Evolutionary conservation across 1,140 invertebrate genomes (phyloP).

Genomic region (Nautilus pompilius): DNA sequence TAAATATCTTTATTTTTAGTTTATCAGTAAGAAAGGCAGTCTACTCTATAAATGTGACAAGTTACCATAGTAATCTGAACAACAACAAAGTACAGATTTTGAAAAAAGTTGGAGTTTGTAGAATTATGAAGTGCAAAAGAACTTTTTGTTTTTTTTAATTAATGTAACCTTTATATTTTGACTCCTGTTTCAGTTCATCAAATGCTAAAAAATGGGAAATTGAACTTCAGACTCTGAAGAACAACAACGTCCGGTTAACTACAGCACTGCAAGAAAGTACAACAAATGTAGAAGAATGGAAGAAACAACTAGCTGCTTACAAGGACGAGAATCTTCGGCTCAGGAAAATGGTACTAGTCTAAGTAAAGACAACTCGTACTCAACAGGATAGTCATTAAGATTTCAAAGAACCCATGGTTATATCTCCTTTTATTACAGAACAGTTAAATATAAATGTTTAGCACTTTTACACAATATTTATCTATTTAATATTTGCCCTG

Average conservation of each 20-base stretch:
- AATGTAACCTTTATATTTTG: neutral
- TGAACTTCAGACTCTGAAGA: constrained; percentile 92
- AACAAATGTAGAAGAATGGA: constrained; percentile 98
- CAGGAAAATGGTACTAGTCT: constrained; percentile 64
- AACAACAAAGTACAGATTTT: no score
- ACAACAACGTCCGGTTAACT: constrained; percentile 90
- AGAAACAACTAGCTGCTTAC: constrained; percentile 90
- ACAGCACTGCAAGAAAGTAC: constrained; percentile 95
- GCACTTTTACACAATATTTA: neutral
- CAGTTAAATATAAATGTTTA: neutral
- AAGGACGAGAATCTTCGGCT: constrained; percentile 92
- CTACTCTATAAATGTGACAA: no score
- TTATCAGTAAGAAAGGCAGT: no score
- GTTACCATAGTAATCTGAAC: no score
- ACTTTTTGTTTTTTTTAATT: neutral
- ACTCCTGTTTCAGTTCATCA: constrained; percentile 70
- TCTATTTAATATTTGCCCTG: no score
- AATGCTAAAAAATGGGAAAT: constrained; percentile 99
- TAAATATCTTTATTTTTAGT: no score
- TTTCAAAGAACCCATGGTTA: neutral
- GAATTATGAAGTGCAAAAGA: neutral
- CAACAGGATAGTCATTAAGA: neutral
- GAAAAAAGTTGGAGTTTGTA: no score
- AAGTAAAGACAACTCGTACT: neutral
- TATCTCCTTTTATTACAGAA: neutral